Evolutionary conservation across 2,797 vertebrate genomes (phyloP).

Genomic region (Petrocephalus sullivani): DNA sequence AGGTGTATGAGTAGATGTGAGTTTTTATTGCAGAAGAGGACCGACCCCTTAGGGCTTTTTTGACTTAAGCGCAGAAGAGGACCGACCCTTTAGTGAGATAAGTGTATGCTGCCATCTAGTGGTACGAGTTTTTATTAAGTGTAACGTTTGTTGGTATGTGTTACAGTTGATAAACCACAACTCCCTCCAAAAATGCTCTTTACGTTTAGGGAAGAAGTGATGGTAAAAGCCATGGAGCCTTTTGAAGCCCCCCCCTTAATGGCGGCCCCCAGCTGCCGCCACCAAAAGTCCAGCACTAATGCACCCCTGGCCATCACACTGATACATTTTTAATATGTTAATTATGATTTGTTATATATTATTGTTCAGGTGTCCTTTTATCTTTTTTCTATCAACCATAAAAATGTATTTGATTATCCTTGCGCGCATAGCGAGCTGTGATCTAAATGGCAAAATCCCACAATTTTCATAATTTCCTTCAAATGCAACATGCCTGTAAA

Average conservation of each 20-base stretch:
- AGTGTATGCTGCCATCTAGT: conserved; percentile 26
- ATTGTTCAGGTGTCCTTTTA: background rate
- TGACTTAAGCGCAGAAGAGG: background rate
- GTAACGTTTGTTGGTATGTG: background rate
- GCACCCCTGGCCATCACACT: background rate
- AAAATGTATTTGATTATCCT: background rate
- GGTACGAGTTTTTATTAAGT: background rate
- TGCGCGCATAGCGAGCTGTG: background rate
- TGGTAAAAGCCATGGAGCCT: background rate
- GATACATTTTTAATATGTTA: background rate
- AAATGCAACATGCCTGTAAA: background rate
- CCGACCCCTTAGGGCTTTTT: background rate
- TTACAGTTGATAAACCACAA: no score
- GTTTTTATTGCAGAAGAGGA: background rate
- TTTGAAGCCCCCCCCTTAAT: background rate
- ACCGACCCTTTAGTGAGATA: background rate
- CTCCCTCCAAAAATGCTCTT: no score
- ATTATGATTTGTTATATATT: background rate
- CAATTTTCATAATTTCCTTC: background rate
- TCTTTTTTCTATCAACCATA: background rate
- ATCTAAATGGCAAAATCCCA: background rate
- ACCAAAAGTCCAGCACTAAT: background rate
- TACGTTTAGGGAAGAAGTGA: no score
- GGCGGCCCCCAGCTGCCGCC: background rate
- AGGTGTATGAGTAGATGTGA: background rate